Percentiles rank a stretch among this genome's conserved stretches.
These are phyloP conservation scores for Elaphurus davidianus DNA, from an alignment of 2,113 vertebrate species.

Conservation along the genomic window DNA sequence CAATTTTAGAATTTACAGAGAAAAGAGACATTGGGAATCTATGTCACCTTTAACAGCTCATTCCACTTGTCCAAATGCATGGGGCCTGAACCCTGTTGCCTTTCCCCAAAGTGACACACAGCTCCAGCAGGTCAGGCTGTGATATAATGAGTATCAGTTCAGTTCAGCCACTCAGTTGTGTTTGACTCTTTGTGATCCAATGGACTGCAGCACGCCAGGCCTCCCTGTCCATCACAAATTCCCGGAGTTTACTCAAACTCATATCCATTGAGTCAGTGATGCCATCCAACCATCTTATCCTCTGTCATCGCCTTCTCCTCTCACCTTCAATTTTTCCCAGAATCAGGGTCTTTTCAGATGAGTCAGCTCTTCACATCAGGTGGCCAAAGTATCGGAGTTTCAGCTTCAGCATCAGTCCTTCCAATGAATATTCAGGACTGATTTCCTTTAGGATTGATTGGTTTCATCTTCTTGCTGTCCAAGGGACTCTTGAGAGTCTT, in stretches of 20 bases:
- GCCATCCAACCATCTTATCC: neutral
- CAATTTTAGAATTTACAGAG: neutral
- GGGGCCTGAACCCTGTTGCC: neutral
- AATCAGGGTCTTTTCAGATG: neutral
- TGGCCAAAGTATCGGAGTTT: neutral
- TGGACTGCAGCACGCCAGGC: neutral
- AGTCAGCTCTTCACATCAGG: neutral
- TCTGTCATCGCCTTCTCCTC: neutral
- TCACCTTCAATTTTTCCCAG: neutral
- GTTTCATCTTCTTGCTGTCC: neutral
- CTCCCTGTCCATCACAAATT: neutral
- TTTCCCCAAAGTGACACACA: neutral
- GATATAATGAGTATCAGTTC: neutral
- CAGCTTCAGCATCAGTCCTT: neutral
- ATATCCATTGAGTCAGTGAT: neutral
- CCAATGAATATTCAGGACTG: neutral
- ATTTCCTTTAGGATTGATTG: neutral
- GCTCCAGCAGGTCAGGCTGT: neutral
- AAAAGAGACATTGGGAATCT: neutral
- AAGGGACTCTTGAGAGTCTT: neutral
- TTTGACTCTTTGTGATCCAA: neutral
- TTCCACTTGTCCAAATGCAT: neutral
- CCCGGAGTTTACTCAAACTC: neutral
- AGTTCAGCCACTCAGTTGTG: neutral
- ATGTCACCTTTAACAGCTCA: neutral